Evolutionary conservation across 2,888 invertebrate genomes (phyloP).

Genomic region (Isoperla grammatica): DNA sequence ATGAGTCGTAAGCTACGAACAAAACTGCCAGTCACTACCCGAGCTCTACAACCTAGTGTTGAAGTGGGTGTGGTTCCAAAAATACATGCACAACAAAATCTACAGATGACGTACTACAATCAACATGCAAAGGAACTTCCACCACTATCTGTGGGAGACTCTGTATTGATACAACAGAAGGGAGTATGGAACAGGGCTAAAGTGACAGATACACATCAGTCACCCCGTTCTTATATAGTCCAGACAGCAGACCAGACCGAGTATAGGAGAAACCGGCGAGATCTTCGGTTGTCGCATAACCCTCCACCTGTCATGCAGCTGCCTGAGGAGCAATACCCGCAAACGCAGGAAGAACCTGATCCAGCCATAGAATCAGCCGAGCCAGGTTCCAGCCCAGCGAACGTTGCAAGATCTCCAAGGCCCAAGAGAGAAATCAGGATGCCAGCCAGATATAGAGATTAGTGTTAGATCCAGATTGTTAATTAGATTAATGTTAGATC

Average conservation of each 20-base stretch:
- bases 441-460: too few species aligned
- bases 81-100: neutral
- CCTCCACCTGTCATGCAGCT: neutral
- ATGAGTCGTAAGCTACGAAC: neutral
- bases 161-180: neutral
- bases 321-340: too few species aligned
- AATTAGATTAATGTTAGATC: too few species aligned
- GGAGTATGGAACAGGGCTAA: neutral
- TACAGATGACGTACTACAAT: slow-evolving; percentile 5
- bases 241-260: neutral
- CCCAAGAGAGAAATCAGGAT: too few species aligned
- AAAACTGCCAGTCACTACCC: neutral
- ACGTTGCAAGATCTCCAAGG: too few species aligned
- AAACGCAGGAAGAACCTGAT: too few species aligned
- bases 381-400: too few species aligned
- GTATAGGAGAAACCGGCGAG: slow-evolving; percentile 3
- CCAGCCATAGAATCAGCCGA: too few species aligned
- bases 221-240: slow-evolving; percentile 6
- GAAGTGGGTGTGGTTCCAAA: neutral
- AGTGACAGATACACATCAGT: neutral
- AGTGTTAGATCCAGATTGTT: too few species aligned
- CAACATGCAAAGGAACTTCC: neutral
- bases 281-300: neutral
- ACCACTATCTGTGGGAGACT: neutral
- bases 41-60: neutral